Conservation (phyloP, 1,140 invertebrate genomes). For the Panulirus ornatus region DNA sequence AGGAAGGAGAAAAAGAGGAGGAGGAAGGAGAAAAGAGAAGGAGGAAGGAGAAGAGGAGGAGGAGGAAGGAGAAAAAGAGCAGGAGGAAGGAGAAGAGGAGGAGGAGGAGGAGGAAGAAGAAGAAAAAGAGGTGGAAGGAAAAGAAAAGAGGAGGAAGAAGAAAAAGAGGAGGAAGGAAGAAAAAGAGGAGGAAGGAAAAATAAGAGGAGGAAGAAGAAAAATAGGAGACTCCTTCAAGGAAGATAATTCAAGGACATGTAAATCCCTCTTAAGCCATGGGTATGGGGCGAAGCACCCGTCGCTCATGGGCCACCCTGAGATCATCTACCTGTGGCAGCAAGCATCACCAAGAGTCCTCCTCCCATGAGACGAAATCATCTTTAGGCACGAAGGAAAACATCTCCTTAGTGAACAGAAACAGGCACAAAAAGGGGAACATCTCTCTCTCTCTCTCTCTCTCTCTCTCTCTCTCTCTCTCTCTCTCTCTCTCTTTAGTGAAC, state of each 20-base stretch:
- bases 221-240: background rate
- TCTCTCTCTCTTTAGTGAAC: background rate
- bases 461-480: slow-evolving; percentile 31
- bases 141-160: background rate
- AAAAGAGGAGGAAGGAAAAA: background rate
- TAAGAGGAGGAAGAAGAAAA: background rate
- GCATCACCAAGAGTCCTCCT: too few species aligned
- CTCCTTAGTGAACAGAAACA: background rate
- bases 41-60: slow-evolving; percentile 8
- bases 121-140: background rate
- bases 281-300: too few species aligned
- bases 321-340: too few species aligned
- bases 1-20: slow-evolving; percentile 15
- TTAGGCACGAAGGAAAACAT: too few species aligned
- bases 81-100: background rate
- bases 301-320: too few species aligned
- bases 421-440: background rate
- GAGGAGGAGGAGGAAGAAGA: background rate
- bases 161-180: background rate
- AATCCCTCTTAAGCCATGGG: too few species aligned
- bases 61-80: too few species aligned
- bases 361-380: too few species aligned
- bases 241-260: background rate
- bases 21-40: slow-evolving; percentile 5
- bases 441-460: slow-evolving; percentile 33